A percentile compares a stretch with the other conserved stretches of the same genome.
Evolutionary conservation across 2,113 vertebrate species (phyloP).

Genomic region (Camelus dromedarius): DNA sequence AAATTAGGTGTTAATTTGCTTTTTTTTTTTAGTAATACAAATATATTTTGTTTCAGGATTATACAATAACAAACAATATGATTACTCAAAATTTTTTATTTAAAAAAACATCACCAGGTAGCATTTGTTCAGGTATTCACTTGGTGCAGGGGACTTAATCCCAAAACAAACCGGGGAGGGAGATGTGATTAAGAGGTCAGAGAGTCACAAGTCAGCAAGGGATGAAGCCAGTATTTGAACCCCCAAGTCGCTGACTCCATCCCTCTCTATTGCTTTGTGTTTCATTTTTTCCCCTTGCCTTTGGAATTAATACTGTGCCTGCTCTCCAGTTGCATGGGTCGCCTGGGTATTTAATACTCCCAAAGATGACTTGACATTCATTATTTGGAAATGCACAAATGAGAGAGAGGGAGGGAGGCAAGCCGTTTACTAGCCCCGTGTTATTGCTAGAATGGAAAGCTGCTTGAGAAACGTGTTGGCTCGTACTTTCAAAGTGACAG

Average conservation of each 20-base stretch:
- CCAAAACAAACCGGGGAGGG: neutral
- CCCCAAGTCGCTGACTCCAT: neutral
- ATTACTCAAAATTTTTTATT: neutral
- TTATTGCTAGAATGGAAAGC: constrained; percentile 7
- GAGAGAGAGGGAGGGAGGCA: neutral
- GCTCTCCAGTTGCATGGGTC: neutral
- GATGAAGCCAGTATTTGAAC: neutral
- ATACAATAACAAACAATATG: neutral
- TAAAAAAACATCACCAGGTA: neutral
- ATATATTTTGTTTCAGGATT: neutral
- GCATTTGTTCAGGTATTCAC: neutral
- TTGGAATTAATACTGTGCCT: neutral
- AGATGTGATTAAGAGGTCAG: neutral
- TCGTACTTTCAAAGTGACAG: constrained; percentile 31
- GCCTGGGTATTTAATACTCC: neutral
- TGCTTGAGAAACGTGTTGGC: neutral
- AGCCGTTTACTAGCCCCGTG: neutral
- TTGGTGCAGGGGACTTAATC: neutral
- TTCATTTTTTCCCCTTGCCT: neutral
- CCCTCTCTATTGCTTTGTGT: neutral
- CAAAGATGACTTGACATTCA: constrained; percentile 9
- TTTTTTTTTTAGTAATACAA: constrained; percentile 5
- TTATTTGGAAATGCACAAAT: neutral
- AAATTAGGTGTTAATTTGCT: constrained; percentile 24
- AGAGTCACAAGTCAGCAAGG: neutral